Evolutionary conservation across 2,113 vertebrate genomes (phyloP).

Genomic region (Scortum barcoo): DNA sequence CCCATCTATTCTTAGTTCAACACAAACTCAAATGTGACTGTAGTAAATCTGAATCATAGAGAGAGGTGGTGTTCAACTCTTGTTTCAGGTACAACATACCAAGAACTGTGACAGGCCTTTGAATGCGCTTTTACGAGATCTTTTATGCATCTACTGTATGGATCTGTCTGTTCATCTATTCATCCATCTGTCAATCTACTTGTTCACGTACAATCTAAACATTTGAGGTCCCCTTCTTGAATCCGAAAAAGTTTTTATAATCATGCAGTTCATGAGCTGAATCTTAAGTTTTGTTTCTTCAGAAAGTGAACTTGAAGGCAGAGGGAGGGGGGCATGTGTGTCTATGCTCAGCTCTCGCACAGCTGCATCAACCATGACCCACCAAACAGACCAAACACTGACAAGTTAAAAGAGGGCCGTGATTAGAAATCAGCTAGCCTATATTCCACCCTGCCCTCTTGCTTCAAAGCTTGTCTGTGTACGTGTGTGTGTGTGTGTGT

Average conservation of each 20-base stretch:
- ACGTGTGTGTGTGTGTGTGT: background rate
- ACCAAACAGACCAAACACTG: constrained; percentile 62
- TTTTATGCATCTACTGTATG: background rate
- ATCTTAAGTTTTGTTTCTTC: constrained; percentile 34
- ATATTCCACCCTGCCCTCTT: constrained; percentile 56
- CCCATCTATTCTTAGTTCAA: constrained; percentile 61
- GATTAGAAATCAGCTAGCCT: constrained; percentile 72
- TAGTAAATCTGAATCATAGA: constrained; percentile 45
- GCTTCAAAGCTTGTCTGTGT: constrained; percentile 46
- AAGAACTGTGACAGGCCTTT: background rate
- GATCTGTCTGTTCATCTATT: background rate
- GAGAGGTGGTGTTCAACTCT: constrained; percentile 28
- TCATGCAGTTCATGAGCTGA: background rate
- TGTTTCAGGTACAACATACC: constrained; percentile 6
- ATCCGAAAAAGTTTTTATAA: constrained; percentile 12
- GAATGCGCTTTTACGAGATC: background rate
- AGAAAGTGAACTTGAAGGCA: constrained; percentile 23
- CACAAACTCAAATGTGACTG: constrained; percentile 46
- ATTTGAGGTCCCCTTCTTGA: background rate
- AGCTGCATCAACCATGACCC: constrained; percentile 64
- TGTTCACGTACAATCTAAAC: background rate
- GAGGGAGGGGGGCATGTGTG: constrained; percentile 2
- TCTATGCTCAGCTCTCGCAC: constrained; percentile 34
- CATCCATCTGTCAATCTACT: background rate
- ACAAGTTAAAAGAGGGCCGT: constrained; percentile 61